Percentiles rank a stretch among this genome's conserved stretches.
phyloP scores from a whole-genome alignment of 2,113 vertebrate species.

The Oxyruncus cristatus region DNA sequence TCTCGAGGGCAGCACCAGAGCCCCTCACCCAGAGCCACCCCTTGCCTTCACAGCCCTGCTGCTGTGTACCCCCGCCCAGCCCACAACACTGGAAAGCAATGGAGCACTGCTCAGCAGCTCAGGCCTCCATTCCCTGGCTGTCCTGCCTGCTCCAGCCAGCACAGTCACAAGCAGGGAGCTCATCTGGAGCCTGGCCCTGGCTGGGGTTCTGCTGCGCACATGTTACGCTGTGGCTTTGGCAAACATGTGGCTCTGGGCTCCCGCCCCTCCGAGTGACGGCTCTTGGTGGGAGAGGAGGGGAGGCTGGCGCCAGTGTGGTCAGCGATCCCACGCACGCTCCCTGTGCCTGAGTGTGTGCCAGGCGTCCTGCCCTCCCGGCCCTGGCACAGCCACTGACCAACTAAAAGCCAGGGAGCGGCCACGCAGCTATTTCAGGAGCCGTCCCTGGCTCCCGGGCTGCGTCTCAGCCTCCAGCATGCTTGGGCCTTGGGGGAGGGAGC shows the following conservation, averaged over 20 bases:
- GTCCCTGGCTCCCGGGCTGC: background rate
- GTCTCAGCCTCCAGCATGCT: background rate
- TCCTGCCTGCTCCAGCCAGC: background rate
- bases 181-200: constrained; percentile 55
- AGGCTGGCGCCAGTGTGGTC: constrained; percentile 72
- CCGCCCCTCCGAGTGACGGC: constrained; percentile 58
- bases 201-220: constrained; percentile 57
- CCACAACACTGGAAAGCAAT: background rate
- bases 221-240: constrained; percentile 67
- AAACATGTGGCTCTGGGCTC: constrained; percentile 64
- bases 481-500: background rate
- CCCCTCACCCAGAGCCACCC: too few relatives aligned
- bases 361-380: constrained; percentile 34
- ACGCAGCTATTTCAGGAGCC: constrained; percentile 47
- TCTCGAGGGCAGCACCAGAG: background rate
- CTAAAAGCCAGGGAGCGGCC: constrained; percentile 9
- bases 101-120: background rate
- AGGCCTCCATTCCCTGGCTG: background rate
- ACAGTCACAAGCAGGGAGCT: constrained; percentile 35
- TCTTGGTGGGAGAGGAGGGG: constrained; percentile 55
- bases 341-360: background rate
- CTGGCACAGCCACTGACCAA: constrained; percentile 37
- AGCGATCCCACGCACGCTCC: constrained; percentile 62
- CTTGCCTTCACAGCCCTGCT: background rate
- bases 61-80: rapidly evolving